Evolutionary conservation across 2,888 invertebrate species (phyloP), one percentile per base, ranked within the genome.

Genomic region (Diogma glabrata): DNA sequence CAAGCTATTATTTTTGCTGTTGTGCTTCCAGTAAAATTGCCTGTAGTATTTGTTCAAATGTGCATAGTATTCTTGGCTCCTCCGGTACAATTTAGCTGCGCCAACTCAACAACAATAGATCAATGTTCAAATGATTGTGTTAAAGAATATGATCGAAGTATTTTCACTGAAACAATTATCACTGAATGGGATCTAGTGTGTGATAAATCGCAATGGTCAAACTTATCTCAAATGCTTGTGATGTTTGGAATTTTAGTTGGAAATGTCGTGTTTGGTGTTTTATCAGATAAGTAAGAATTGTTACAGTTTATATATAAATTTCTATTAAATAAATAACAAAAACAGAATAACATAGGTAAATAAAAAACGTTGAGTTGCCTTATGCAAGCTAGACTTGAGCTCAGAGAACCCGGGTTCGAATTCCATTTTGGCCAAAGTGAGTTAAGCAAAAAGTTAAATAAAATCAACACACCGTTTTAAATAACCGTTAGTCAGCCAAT

Each of bases 11-110:
- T 86, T 49, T 83, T 83, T 57, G 67, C 78, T 47, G 75, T 81
- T 0, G 77, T 85, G 30, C 81, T 84, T 56, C 70, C 84, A 9
- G 77, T 82, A 50, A 87, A 87, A 67, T 83, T 87, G 61, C 85
- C 86, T 1, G 82, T 84, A 1, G 86, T 85, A 0, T 87, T 86
- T 85, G 85, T 86, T 63, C 85, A 86, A 60, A 74, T 87, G 64
- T 83, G 80, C 55, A 84, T 86, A 54, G 81, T 87, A 53, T 87
- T 87, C 61, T 74, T 86, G 55, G 83, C 85, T 6, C 84, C 87
- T 0, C 79, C 80, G 0, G 75, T 76, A 50, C 69, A 74, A 16
- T 78, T 75, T 59, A 73, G 72, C 17, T 82, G 82, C 60, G 61
- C 60, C 1, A 60, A 63, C 24, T 53, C 54, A 4, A 12, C 19